Evolutionary conservation across 2,797 vertebrate species (phyloP), one percentile per base, ranked within the genome.

Genomic region (Dicrostonyx torquatus): DNA sequence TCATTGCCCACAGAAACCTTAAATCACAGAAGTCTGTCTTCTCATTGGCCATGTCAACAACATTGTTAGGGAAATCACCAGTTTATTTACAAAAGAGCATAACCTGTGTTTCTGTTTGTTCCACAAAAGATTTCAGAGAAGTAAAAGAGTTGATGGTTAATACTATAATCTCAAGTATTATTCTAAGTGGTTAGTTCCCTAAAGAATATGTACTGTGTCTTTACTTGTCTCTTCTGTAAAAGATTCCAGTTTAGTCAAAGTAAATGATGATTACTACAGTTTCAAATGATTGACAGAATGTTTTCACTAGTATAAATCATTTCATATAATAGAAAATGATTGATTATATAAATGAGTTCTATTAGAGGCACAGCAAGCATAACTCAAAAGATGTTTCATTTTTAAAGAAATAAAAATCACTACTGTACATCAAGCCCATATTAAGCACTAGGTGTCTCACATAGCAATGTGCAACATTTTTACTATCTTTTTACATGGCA

Each of bases 261-360:
- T 4, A 84, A 40, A 84, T 79, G 50, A 92, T 3, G 1, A 12
- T 29, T 73, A 76, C 14, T 48, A 11, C 60, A 88, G 88, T 64
- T 29, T 62, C 14, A 66, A 43, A 31, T 75, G 89, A 31, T 60
- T 40, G 58, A 83, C 75, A 31, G 45, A 50, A 18, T 83, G 11
- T 72, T 84, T 92, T 95, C 58, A n/a, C 50, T 11, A 8, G 50
- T 73, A 82, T 2, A 94, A 92, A 94, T 90, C 83, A 83, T 86
- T 94, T 18, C 40, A 70, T 50, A 75, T 83, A 26, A 75, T 76
- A 80, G 77, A 37, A 11, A 64, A n/a, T 29, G 75, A 89, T 83
- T 50, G 91, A 89, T 94, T 89, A 75, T 83, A 62, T 87, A 55
- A 93, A 78, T 48, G 43, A 60, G 29, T 87, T 93, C 14, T 76